Percentiles rank a stretch among this genome's conserved stretches.
phyloP scores from a whole-genome alignment of 2,888 invertebrate species.

The Diabrotica balteata region DNA sequence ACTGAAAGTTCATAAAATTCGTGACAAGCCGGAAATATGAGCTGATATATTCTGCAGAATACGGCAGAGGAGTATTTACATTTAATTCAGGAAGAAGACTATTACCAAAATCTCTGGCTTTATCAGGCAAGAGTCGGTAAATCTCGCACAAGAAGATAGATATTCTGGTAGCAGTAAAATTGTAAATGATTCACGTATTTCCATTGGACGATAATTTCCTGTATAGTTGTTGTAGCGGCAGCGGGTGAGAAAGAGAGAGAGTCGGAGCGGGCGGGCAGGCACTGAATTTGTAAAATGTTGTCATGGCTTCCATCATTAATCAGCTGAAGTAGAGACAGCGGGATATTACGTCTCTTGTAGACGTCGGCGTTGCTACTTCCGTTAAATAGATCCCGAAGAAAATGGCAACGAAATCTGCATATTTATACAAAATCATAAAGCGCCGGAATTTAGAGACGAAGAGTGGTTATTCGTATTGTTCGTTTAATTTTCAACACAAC shows the following conservation, averaged over 20 bases:
- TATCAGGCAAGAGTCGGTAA: background rate
- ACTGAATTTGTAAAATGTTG: conserved; percentile 51
- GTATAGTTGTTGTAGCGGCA: conserved; percentile 42
- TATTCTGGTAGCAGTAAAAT: conserved; percentile 43
- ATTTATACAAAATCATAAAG: conserved; percentile 51
- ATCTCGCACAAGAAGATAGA: conserved; percentile 26
- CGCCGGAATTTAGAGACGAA: conserved; percentile 18
- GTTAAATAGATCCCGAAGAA: conserved; percentile 55
- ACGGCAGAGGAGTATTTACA: too few species aligned
- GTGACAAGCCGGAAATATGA: too few species aligned
- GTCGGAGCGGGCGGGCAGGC: conserved; percentile 23
- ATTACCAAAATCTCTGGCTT: too few species aligned
- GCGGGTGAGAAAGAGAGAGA: conserved; percentile 27
- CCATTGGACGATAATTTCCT: conserved; percentile 52
- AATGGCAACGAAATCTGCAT: conserved; percentile 58
- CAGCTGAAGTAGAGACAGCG: conserved; percentile 56
- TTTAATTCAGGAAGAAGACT: too few species aligned
- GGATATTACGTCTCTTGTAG: conserved; percentile 59
- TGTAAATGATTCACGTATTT: conserved; percentile 48
- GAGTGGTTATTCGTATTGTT: conserved; percentile 27
- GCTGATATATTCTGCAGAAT: too few species aligned
- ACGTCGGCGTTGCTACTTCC: conserved; percentile 53
- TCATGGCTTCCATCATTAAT: conserved; percentile 57
- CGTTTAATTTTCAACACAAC: conserved; percentile 20
- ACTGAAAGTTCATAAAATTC: too few species aligned